Base-by-base conservation (phyloP, 2,888 invertebrate species). In the Alloscopus bannaensis region DNA sequence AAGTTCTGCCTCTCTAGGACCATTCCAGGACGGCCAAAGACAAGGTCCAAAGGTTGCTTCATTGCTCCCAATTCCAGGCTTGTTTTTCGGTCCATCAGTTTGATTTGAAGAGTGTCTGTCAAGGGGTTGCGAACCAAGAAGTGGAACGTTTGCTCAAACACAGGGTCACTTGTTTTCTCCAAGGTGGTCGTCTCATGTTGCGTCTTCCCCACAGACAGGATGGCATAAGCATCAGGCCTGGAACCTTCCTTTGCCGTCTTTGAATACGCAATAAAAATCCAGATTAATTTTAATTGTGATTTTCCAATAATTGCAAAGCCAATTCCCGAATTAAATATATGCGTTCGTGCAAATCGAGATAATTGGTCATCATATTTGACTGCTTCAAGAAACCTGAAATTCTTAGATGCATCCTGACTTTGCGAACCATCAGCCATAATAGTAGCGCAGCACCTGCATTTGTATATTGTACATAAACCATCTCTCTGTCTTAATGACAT, bases 91-190 rank as follows among this genome's bases (percentile, higher is more conserved):
- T 86, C 86, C 80, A 86, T 84, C 83, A 96, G 94, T 91, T 94
- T 94, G 29, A 98, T 89, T 84, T 94, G 93, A 20, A 99, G 88
- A 16, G 93, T 92, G 87, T 98, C 95, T 29, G 94, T 94, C 87
- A 96, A 95, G 0, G 98, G 97, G 90, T 98, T 96, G 84, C 93
- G 92, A 2, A 98, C 94, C 45, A 98, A 91, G 90, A 98, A 98
- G 1, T 95, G 94, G 89, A 97, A 97, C 6, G 97, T 96, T 88
- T 96, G 94, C 89, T 98, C 98, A 93, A 95, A 99, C 65, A 97
- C 94, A 0, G 99, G 99, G 87, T 95, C 93, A 84, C 93, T 94
- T 0, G 86, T 86, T 60, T 86, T 86, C 59, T 82, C 83, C 36
- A 77, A 42, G 0, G 75, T 59, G 3, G 70, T 73, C 0, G 84